phyloP scores from a whole-genome alignment of 2,113 vertebrate genomes.

The Pygoscelis adeliae region DNA sequence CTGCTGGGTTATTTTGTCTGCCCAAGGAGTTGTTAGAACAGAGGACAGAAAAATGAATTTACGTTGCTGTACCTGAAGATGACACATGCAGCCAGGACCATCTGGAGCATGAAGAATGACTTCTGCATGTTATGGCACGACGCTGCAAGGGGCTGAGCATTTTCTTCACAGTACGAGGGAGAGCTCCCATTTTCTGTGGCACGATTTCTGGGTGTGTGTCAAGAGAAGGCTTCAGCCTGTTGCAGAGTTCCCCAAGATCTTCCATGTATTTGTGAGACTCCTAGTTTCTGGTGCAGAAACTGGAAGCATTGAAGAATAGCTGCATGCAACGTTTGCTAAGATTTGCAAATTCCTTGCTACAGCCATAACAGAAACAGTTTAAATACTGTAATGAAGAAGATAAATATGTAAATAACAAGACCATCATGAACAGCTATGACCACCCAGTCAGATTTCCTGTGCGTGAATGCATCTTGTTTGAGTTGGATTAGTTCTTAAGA shows the following conservation, averaged over 20 bases:
- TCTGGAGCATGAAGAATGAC: background rate
- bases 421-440: background rate
- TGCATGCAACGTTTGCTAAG: background rate
- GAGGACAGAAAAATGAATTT: conserved; percentile 20
- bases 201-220: background rate
- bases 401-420: background rate
- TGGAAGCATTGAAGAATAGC: background rate
- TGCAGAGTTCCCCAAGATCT: background rate
- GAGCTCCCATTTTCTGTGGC: background rate
- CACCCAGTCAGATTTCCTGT: background rate
- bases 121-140: background rate
- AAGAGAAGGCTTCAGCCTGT: background rate
- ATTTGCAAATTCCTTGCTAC: background rate
- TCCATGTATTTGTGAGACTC: background rate
- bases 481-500: background rate
- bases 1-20: conserved; percentile 25
- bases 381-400: background rate
- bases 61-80: conserved; percentile 8
- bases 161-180: background rate
- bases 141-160: background rate
- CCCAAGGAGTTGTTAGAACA: background rate
- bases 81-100: background rate
- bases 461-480: background rate
- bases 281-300: background rate
- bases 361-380: background rate